Evolutionary conservation across 2,113 vertebrate genomes (phyloP).

Genomic region (Macheiramphus alcinus): DNA sequence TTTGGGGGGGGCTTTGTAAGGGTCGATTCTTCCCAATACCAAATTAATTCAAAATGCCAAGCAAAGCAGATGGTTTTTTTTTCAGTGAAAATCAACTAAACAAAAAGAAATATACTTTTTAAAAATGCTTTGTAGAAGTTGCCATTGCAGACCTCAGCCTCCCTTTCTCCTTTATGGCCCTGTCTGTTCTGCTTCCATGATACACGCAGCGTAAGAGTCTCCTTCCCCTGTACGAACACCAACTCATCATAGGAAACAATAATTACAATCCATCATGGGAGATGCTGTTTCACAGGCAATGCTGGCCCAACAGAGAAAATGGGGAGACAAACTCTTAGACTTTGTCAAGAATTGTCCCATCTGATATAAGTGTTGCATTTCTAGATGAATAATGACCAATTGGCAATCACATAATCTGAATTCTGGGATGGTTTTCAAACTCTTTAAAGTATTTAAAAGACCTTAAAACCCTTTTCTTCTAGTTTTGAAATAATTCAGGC

Average conservation of each 20-base stretch:
- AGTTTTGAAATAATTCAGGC: not conserved
- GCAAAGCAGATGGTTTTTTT: not conserved
- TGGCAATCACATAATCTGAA: not conserved
- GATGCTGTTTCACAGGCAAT: not conserved
- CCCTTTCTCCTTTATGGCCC: not conserved
- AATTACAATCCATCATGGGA: not conserved
- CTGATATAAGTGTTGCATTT: not conserved
- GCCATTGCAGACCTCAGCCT: not conserved
- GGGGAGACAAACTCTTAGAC: not conserved
- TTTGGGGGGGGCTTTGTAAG: not conserved
- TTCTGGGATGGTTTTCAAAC: not conserved
- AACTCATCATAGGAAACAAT: not conserved
- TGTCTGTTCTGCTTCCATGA: not conserved
- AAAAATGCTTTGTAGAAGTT: not conserved
- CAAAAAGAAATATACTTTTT: not conserved
- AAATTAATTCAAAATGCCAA: not conserved
- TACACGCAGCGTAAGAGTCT: not conserved
- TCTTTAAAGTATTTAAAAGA: not conserved
- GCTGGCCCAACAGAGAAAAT: not conserved
- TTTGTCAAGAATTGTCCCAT: not conserved
- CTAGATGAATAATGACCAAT: not conserved
- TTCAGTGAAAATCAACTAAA: not conserved
- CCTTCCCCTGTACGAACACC: not conserved
- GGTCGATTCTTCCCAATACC: not conserved
- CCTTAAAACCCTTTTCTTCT: not conserved